Percentiles rank a stretch among this genome's conserved stretches.
Evolutionary conservation across 2,113 vertebrate genomes (phyloP).

Genomic region (Poeciliopsis prolifica): DNA sequence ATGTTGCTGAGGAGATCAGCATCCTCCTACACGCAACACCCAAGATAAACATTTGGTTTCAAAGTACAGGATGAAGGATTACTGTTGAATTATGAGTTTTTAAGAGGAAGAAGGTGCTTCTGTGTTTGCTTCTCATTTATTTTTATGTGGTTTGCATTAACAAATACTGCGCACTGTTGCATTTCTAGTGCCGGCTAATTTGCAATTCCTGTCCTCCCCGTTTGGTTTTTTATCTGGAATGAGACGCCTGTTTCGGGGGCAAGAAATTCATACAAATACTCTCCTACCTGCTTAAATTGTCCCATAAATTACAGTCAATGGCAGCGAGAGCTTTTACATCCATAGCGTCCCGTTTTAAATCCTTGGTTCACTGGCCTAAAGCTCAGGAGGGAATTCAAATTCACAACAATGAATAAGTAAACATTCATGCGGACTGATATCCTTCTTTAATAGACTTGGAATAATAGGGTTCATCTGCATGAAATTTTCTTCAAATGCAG

Average conservation of each 20-base stretch:
- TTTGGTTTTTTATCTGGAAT: not conserved
- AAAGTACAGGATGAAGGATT: not conserved
- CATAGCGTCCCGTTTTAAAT: slow-evolving; percentile 27
- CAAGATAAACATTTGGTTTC: not conserved
- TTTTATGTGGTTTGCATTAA: not conserved
- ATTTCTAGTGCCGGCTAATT: not conserved
- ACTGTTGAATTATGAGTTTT: not conserved
- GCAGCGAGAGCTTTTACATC: slow-evolving; percentile 24
- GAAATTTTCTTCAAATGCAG: slow-evolving; percentile 37
- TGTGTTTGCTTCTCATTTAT: not conserved
- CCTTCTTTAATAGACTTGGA: slow-evolving; percentile 49
- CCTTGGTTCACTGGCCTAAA: slow-evolving; percentile 25
- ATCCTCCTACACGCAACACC: not conserved
- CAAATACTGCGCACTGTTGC: not conserved
- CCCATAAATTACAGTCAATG: slow-evolving; percentile 45
- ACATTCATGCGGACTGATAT: slow-evolving; percentile 34
- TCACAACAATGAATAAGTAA: slow-evolving; percentile 38
- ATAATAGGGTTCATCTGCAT: slow-evolving; percentile 61
- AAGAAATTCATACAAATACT: slow-evolving; percentile 33
- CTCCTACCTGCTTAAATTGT: slow-evolving; percentile 26
- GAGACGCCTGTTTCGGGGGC: slow-evolving; percentile 21
- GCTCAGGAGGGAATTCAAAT: slow-evolving; percentile 41
- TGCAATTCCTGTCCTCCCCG: not conserved
- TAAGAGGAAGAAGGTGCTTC: not conserved
- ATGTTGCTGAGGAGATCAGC: not conserved